Base-by-base conservation (phyloP, 2,797 vertebrate species). In the Crenichthys baileyi region DNA sequence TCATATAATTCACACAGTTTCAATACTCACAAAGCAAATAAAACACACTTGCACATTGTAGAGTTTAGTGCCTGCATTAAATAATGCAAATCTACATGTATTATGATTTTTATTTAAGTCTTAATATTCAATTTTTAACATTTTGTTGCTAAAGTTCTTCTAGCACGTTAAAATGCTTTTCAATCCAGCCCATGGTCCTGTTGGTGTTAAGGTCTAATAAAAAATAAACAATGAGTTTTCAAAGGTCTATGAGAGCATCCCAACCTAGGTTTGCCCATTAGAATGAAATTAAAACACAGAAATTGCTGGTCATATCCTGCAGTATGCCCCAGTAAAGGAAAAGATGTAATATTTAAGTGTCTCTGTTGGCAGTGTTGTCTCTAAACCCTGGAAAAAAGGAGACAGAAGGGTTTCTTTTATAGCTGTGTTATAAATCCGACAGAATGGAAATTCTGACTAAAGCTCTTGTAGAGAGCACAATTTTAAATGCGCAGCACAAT, bases 311-410 rank as follows among this genome's bases (percentile, higher is more conserved):
- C 26, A 68, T 68, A 55, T 55, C 50, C 63, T 68, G 31, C 4
- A 53, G 11, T 67, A 22, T 46, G 60, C 29, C 29, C 22, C 60
- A 36, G 13, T 65, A 7, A 15, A 41, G 41, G 75, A 68, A 51
- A 77, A 71, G 29, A 67, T 67, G 22, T 51, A 36, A 53, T 67
- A 65, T 76, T 55, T 55, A 13, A 76, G 36, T 31, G 50, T 68
- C 61, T 55, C 53, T 68, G 48, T 18, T 53, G 31, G 61, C 61
- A 77, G 31, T 75, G 46, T 50, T 51, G 11, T n/a, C 50, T 60
- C 41, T 51, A 31, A 53, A 26, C 13, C 1, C 9, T 2, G 24
- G 51, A n/a, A 76, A 60, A 73, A 71, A 3, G 31, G 22, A 72
- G 50, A 11, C 12, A 5, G 22, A 58, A 15, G 15, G 5, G 36